phyloP scores from a whole-genome alignment of 2,888 invertebrate species.

The Drosophila cracens region DNA sequence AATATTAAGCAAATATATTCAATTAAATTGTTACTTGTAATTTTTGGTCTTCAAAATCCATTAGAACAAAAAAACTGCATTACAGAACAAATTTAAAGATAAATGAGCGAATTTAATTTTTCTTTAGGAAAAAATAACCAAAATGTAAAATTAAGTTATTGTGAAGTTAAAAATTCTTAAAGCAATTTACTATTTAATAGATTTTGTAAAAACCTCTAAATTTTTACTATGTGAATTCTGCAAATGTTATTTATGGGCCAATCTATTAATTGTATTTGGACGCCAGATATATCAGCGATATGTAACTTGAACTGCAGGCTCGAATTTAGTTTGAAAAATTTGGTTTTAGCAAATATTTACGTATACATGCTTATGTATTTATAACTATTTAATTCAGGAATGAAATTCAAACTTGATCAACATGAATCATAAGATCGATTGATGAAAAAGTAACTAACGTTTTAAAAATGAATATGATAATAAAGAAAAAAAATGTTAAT shows the following conservation, averaged over 20 bases:
- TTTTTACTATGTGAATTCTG: conserved; percentile 42
- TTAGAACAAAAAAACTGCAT: conserved; percentile 26
- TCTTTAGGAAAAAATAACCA: conserved; percentile 55
- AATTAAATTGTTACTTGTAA: conserved; percentile 47
- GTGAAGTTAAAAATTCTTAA: conserved; percentile 46
- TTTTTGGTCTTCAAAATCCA: conserved; percentile 29
- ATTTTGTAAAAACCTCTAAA: conserved; percentile 52
- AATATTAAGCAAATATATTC: conserved; percentile 31
- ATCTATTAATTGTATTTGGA: conserved; percentile 31
- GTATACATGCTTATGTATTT: neutral
- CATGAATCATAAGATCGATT: neutral
- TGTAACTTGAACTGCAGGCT: conserved; percentile 23
- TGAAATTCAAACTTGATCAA: conserved; percentile 4
- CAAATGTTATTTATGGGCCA: conserved; percentile 49
- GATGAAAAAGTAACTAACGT: conserved; percentile 38
- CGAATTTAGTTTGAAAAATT: conserved; percentile 18
- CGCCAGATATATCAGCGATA: conserved; percentile 19
- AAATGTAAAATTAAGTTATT: conserved; percentile 49
- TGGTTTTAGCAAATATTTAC: neutral
- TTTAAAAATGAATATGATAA: conserved; percentile 45
- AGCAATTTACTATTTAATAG: conserved; percentile 79
- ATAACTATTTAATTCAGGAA: conserved; percentile 1
- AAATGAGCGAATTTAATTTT: conserved; percentile 76
- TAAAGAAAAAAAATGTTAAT: conserved; percentile 37
- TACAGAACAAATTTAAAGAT: conserved; percentile 39